phyloP scores from a whole-genome alignment of 2,113 vertebrate species.

The Toxotes jaculatrix region DNA sequence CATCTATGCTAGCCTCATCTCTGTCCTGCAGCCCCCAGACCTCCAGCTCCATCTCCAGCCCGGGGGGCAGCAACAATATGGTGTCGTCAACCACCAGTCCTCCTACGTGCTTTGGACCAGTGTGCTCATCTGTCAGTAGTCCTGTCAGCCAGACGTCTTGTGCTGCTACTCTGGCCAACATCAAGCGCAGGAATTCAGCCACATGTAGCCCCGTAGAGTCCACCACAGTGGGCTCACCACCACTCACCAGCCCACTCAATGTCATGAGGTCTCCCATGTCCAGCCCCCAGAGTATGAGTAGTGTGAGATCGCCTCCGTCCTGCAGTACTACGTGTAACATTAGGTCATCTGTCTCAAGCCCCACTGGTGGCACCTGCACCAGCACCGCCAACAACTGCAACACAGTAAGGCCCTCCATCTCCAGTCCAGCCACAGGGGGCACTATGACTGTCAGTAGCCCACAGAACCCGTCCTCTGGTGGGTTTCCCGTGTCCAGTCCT shows the following conservation, averaged over 20 bases:
- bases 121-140: constrained; percentile 85
- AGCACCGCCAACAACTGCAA: constrained; percentile 80
- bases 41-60: constrained; percentile 83
- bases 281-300: constrained; percentile 95
- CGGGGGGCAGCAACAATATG: constrained; percentile 87
- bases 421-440: constrained; percentile 89
- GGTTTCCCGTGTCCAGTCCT: constrained; percentile 94
- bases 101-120: constrained; percentile 87
- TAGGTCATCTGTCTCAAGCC: constrained; percentile 94
- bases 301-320: constrained; percentile 92
- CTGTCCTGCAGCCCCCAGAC: constrained; percentile 90
- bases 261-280: constrained; percentile 97
- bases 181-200: constrained; percentile 88
- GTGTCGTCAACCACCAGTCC: constrained; percentile 93
- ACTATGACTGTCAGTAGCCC: constrained; percentile 84
- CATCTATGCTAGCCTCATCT: constrained; percentile 84
- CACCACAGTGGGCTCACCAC: constrained; percentile 92
- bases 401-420: constrained; percentile 88
- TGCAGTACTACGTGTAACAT: constrained; percentile 88
- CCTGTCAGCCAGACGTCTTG: constrained; percentile 88
- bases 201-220: constrained; percentile 92
- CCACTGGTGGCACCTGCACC: constrained; percentile 83
- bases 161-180: constrained; percentile 84
- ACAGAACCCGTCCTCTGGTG: constrained; percentile 80
- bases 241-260: constrained; percentile 93